phyloP scores from a whole-genome alignment of 2,888 invertebrate genomes.

The Stenolophus ochropezus region DNA sequence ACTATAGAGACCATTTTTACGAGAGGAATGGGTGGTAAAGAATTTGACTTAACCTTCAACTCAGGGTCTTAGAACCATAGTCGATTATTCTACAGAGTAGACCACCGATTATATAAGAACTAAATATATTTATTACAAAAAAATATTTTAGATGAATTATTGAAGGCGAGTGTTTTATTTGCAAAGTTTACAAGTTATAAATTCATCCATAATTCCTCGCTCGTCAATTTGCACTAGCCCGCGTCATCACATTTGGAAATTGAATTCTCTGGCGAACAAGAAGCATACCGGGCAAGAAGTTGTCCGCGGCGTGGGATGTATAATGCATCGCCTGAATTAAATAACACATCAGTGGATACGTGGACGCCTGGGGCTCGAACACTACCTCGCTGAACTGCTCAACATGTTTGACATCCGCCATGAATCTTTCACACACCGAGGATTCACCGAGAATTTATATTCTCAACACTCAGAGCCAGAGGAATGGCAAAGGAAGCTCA shows the following conservation, averaged over 20 bases:
- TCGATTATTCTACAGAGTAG: neutral
- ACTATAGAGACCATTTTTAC: no score
- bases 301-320: slow-evolving; percentile 2
- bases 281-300: slow-evolving; percentile 32
- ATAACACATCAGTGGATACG: slow-evolving; percentile 51
- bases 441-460: neutral
- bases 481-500: neutral
- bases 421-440: slow-evolving; percentile 45
- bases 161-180: neutral
- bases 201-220: neutral
- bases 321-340: slow-evolving; percentile 51
- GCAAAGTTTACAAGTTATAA: neutral
- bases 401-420: slow-evolving; percentile 55
- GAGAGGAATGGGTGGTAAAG: no score
- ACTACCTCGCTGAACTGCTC: slow-evolving; percentile 3
- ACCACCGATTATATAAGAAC: no score
- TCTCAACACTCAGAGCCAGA: neutral
- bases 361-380: slow-evolving; percentile 29
- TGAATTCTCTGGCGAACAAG: slow-evolving; percentile 4
- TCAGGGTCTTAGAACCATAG: neutral
- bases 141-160: no score
- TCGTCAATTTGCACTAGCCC: neutral
- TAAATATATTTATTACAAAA: no score
- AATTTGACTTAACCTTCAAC: no score
- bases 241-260: slow-evolving; percentile 15